Base-by-base conservation (phyloP, 2,113 vertebrate species). In the Leucosticte australis region DNA sequence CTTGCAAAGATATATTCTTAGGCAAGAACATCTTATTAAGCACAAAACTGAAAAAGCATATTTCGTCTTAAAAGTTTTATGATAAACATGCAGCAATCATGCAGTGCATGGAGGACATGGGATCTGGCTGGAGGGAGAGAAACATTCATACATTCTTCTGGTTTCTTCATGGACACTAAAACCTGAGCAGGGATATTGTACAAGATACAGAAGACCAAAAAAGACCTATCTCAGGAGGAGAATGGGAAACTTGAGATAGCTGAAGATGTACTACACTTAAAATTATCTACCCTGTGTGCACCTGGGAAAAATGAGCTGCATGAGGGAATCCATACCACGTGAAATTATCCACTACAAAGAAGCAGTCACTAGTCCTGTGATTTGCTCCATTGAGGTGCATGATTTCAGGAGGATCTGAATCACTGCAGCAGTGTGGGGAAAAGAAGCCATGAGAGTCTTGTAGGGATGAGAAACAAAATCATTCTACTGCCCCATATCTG, bases 31-130 rank as follows among this genome's bases (percentile, higher is more conserved):
- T 67, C 24, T 67, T 85, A 57, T 7, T 42, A 80, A 80, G 68
- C 1, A 2, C 23, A 15, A 44, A 62, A 37, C 1, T 37, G 31
- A 30, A 82, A 60, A 63, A 55, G 5, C 0, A 0, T 27, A 17
- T 78, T 90, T 77, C 10, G 13, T 42, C 42, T 74, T 62, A 41
- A 31, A 89, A 53, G 6, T 77, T 85, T n/a, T 86, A 33, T 80
- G 19, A 60, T 21, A 82, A 44, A 63, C 23, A 53, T 79, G 20
- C 11, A 65, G 39, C 56, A 69, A 76, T 46, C 21, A 33, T 2
- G 2, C 16, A 68, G 44, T 49, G 6, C 21, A 49, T 1, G 3
- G 20, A 64, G 33, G 16, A 49, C 15, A 37, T 0, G 3, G 33
- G 4, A 50, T 69, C 19, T 76, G 49, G 8, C n/a, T 65, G 70